Percentiles rank a stretch among this genome's conserved stretches.
Conservation (phyloP, 2,797 vertebrate genomes). For the Sternotherus odoratus region DNA sequence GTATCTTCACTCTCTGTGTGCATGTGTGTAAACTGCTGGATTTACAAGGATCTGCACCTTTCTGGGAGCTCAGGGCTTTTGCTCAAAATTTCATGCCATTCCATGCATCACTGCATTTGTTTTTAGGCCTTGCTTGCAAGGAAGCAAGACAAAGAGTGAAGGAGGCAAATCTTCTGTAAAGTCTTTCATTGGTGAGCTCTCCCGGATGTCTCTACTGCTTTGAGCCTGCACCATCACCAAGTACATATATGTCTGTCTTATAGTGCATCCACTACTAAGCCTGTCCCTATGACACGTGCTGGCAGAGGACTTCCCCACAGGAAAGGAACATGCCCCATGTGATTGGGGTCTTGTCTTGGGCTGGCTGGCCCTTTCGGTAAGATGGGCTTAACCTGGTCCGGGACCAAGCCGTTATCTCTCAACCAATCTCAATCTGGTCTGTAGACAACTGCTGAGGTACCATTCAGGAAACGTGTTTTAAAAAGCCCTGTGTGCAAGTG, state of each 20-base stretch:
- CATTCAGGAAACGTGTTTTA: neutral
- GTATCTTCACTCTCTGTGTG: neutral
- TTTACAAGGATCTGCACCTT: neutral
- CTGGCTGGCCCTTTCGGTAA: neutral
- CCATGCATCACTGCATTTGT: neutral
- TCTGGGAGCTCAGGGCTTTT: neutral
- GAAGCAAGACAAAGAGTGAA: neutral
- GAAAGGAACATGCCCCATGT: neutral
- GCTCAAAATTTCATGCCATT: neutral
- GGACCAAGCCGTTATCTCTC: neutral
- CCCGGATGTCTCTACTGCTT: neutral
- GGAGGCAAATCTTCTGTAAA: neutral
- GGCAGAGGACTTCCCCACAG: neutral
- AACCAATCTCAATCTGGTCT: neutral
- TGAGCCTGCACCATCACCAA: neutral
- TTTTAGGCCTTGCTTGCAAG: neutral
- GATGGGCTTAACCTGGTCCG: neutral
- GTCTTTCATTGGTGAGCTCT: neutral
- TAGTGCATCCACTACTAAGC: neutral
- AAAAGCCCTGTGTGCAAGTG: rapidly evolving
- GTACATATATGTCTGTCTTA: neutral
- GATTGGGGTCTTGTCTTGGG: neutral
- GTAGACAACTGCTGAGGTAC: neutral
- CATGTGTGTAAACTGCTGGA: rapidly evolving
- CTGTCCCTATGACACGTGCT: neutral